phyloP scores from a whole-genome alignment of 2,113 vertebrate species.

The Tinamus guttatus region DNA sequence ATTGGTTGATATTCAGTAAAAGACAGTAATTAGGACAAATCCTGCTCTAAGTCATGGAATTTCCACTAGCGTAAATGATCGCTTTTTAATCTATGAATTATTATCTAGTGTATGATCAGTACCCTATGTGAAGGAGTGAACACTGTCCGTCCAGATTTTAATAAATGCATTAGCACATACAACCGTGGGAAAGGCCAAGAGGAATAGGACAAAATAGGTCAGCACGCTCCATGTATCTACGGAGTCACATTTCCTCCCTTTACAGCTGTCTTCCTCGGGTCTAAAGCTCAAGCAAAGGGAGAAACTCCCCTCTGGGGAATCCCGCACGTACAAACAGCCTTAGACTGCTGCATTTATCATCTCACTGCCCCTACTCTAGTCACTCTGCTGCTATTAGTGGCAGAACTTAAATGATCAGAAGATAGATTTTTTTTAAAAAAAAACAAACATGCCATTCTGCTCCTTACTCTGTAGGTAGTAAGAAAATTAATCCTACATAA shows the following conservation, averaged over 20 bases:
- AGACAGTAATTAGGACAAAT: background rate
- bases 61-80: background rate
- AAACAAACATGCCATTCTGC: background rate
- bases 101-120: background rate
- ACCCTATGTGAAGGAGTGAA: background rate
- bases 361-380: background rate
- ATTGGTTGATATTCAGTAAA: background rate
- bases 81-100: background rate
- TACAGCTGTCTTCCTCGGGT: background rate
- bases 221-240: background rate
- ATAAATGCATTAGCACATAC: background rate
- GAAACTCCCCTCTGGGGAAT: background rate
- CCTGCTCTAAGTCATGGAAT: background rate
- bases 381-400: too few relatives aligned
- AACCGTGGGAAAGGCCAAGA: background rate
- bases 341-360: background rate
- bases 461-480: background rate
- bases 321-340: background rate
- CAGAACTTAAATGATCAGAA: background rate
- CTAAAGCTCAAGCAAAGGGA: background rate
- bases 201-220: background rate
- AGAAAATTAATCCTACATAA: background rate
- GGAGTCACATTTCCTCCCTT: background rate
- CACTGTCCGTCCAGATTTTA: background rate
- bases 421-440: background rate